phyloP scores from a whole-genome alignment of 2,113 vertebrate species.

The Ascaphus truei region DNA sequence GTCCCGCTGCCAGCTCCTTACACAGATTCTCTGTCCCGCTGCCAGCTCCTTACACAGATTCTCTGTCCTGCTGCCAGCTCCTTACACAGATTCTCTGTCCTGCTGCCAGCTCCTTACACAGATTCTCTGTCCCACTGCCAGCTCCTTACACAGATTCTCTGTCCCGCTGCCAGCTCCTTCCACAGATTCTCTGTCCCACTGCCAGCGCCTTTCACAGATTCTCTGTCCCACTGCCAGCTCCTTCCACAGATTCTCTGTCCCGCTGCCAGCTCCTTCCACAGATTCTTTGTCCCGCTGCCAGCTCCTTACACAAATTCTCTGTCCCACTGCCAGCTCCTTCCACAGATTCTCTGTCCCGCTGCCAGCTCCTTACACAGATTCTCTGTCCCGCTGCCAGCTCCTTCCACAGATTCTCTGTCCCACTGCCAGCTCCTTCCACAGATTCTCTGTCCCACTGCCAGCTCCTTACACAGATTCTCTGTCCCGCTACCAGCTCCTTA shows the following conservation, averaged over 20 bases:
- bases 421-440: constrained; percentile 31
- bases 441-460: constrained; percentile 31
- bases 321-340: constrained; percentile 27
- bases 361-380: constrained; percentile 36
- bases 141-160: constrained; percentile 32
- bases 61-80: too few species aligned
- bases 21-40: constrained; percentile 28
- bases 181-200: constrained; percentile 28
- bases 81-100: constrained; percentile 32
- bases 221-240: too few species aligned
- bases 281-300: constrained; percentile 32
- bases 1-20: constrained; percentile 35
- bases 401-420: constrained; percentile 30
- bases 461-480: constrained; percentile 33
- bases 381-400: constrained; percentile 28
- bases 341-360: constrained; percentile 30
- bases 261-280: too few species aligned
- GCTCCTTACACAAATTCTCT: too few species aligned
- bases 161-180: constrained; percentile 34
- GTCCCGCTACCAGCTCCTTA: constrained; percentile 25
- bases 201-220: constrained; percentile 31
- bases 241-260: constrained; percentile 31
- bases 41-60: constrained; percentile 32
- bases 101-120: constrained; percentile 33
- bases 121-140: constrained; percentile 33